These are phyloP conservation scores for Oenanthe oenanthe DNA, from an alignment of 2,113 vertebrate genomes.

Conservation along the genomic window DNA sequence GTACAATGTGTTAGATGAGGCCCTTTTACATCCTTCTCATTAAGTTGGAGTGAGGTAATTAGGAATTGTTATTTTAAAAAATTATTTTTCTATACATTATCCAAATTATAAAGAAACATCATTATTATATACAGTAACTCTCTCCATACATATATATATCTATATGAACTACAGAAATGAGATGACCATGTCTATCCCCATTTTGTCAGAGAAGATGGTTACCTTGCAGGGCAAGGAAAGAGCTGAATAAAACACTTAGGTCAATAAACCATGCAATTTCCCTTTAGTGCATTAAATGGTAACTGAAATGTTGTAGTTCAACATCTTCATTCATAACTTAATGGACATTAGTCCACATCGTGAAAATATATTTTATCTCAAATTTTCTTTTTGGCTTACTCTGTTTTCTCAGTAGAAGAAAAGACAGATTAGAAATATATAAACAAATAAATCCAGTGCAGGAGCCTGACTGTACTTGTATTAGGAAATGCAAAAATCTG, in stretches of 20 bases:
- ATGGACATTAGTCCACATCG: neutral
- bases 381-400: neutral
- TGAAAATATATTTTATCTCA: neutral
- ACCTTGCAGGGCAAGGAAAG: neutral
- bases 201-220: neutral
- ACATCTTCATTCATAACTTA: neutral
- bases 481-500: neutral
- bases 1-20: neutral
- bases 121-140: neutral
- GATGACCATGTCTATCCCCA: neutral
- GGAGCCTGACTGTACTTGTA: fast-evolving
- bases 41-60: neutral
- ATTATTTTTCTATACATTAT: neutral
- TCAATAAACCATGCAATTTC: neutral
- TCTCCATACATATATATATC: neutral
- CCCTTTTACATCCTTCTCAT: neutral
- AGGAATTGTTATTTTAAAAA: neutral
- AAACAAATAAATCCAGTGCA: neutral
- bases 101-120: neutral
- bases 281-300: neutral
- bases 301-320: neutral
- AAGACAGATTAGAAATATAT: neutral
- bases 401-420: neutral
- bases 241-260: neutral
- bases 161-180: neutral